Percentiles rank a stretch among this genome's conserved stretches.
Conservation (phyloP, 2,888 invertebrate species). For the Oxystoma pomonae region DNA sequence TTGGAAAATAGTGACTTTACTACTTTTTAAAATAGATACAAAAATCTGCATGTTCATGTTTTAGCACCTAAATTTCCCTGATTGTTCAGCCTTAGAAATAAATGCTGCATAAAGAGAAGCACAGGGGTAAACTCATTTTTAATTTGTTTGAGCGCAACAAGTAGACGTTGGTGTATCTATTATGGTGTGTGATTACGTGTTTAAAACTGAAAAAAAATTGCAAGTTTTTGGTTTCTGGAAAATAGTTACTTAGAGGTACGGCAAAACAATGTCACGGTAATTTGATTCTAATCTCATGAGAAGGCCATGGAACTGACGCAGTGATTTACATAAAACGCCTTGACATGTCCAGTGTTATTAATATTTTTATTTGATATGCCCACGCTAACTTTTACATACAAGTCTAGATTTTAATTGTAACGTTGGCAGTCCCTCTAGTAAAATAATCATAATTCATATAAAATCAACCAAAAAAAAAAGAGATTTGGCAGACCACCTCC, state of each 20-base stretch:
- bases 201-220: too few species aligned
- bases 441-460: too few species aligned
- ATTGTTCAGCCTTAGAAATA: neutral
- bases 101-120: neutral
- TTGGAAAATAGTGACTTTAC: too few species aligned
- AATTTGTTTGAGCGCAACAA: neutral
- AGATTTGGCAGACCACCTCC: too few species aligned
- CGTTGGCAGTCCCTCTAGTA: too few species aligned
- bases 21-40: neutral
- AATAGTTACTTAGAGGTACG: too few species aligned
- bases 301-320: conserved; percentile 96
- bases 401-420: too few species aligned
- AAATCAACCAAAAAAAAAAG: too few species aligned
- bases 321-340: conserved; percentile 95
- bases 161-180: neutral
- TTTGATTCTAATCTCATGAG: conserved; percentile 86
- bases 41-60: neutral
- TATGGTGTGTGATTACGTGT: neutral
- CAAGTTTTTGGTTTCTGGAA: too few species aligned
- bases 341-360: too few species aligned
- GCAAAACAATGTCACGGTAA: conserved; percentile 99
- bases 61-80: neutral
- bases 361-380: too few species aligned
- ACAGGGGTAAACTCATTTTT: neutral
- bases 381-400: too few species aligned